A percentile compares a stretch with the other conserved stretches of the same genome.
Conservation (phyloP, 1,140 invertebrate species). For the Apis cerana region DNA sequence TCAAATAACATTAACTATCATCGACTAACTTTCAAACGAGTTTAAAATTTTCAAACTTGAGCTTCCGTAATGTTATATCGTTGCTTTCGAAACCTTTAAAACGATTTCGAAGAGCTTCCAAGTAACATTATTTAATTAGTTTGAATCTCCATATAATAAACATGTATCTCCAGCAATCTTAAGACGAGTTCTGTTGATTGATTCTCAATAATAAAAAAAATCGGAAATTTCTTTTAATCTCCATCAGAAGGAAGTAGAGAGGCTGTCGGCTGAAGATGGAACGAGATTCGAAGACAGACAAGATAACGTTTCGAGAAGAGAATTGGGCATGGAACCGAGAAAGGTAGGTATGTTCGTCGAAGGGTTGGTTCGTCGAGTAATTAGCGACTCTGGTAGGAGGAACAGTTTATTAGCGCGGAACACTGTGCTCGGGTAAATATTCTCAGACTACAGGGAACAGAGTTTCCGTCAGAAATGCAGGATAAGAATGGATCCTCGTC, state of each 20-base stretch:
- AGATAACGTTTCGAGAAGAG: neutral
- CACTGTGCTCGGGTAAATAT: conserved; percentile 68
- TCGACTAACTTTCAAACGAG: too few species aligned
- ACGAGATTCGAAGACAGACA: conserved; percentile 44
- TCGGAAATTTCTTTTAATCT: conserved; percentile 31
- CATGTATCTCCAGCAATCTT: too few species aligned
- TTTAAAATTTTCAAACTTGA: too few species aligned
- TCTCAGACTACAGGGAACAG: conserved; percentile 46
- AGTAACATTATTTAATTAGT: neutral
- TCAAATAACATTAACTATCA: too few species aligned
- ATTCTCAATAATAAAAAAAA: neutral
- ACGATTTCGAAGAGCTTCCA: neutral
- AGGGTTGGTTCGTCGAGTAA: conserved; percentile 66
- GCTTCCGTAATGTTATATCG: too few species aligned
- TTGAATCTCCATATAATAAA: neutral
- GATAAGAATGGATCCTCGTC: conserved; percentile 26
- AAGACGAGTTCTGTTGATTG: too few species aligned
- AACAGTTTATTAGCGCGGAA: conserved; percentile 72
- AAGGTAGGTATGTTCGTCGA: neutral
- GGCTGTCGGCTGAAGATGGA: conserved; percentile 25
- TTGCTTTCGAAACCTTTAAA: neutral
- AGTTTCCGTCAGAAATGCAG: conserved; percentile 58
- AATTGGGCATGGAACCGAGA: neutral
- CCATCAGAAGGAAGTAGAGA: conserved; percentile 1
- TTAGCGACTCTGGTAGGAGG: conserved; percentile 66